Conservation (phyloP, 2,113 vertebrate species). For the Zosterops lateralis region DNA sequence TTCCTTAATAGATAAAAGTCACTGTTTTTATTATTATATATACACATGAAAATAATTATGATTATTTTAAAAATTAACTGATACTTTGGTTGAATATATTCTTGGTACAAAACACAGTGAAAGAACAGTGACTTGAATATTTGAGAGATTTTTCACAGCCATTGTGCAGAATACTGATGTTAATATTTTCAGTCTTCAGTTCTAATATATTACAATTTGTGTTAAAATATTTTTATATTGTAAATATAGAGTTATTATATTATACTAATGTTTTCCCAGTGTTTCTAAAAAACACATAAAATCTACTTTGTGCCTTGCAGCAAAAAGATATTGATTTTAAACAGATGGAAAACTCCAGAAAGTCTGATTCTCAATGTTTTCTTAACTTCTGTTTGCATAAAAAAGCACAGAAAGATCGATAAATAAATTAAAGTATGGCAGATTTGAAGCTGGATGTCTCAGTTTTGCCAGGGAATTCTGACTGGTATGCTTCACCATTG, state of each 20-base stretch:
- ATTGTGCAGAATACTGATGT: not conserved
- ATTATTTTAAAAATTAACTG: not conserved
- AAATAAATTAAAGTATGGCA: not conserved
- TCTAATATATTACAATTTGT: not conserved
- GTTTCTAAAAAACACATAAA: not conserved
- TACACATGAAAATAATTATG: not conserved
- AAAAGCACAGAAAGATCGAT: not conserved
- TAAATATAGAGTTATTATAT: not conserved
- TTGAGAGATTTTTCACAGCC: not conserved
- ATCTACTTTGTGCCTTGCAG: not conserved
- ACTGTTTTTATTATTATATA: not conserved
- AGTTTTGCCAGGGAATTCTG: not conserved
- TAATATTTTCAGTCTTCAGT: not conserved
- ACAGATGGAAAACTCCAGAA: not conserved
- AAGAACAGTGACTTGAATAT: not conserved
- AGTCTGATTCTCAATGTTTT: not conserved
- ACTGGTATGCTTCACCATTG: not conserved
- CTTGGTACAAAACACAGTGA: not conserved
- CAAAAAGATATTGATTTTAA: conserved; percentile 52
- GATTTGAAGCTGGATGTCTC: not conserved
- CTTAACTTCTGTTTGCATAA: not conserved
- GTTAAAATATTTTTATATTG: not conserved
- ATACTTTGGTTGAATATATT: not conserved
- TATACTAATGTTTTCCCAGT: not conserved
- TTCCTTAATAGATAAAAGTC: not conserved